A percentile compares a stretch with the other conserved stretches of the same genome.
phyloP scores from a whole-genome alignment of 1,140 invertebrate genomes.

The Drosophila littoralis region DNA sequence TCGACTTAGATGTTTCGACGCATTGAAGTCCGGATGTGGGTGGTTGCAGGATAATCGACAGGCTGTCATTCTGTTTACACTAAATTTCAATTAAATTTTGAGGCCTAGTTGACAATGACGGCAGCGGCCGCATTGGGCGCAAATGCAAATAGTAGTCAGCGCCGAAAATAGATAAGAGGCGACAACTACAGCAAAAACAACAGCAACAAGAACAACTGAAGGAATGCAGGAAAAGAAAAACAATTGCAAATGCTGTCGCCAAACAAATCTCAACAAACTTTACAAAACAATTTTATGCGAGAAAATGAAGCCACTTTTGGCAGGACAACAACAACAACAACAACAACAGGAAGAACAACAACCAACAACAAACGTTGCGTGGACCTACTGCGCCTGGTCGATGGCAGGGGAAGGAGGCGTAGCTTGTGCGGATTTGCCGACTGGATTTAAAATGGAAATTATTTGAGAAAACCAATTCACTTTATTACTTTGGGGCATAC shows the following conservation, averaged over 20 bases:
- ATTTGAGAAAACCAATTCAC: constrained; percentile 81
- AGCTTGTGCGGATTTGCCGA: constrained; percentile 69
- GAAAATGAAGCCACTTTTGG: constrained; percentile 78
- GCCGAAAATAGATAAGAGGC: constrained; percentile 8
- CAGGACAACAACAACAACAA: constrained; percentile 31
- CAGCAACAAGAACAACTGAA: constrained; percentile 24
- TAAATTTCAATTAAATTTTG: constrained; percentile 83
- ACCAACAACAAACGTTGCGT: constrained; percentile 33
- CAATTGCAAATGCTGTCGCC: constrained; percentile 74
- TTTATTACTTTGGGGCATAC: constrained; percentile 82
- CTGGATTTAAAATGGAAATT: constrained; percentile 83
- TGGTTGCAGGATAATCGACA: constrained; percentile 69
- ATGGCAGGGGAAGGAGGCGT: background rate
- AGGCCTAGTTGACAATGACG: constrained; percentile 71
- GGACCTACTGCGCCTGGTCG: constrained; percentile 25
- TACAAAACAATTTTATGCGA: constrained; percentile 68
- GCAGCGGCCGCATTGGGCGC: constrained; percentile 25
- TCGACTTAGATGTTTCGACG: constrained; percentile 13
- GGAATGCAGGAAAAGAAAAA: constrained; percentile 42
- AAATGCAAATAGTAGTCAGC: constrained; percentile 38
- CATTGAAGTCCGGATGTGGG: background rate
- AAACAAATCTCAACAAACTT: constrained; percentile 77
- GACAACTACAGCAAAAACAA: constrained; percentile 8
- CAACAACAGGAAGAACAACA: constrained; percentile 30
- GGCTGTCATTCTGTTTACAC: constrained; percentile 80